Evolutionary conservation across 2,797 vertebrate genomes (phyloP).

Genomic region (Lophotriccus pileatus): DNA sequence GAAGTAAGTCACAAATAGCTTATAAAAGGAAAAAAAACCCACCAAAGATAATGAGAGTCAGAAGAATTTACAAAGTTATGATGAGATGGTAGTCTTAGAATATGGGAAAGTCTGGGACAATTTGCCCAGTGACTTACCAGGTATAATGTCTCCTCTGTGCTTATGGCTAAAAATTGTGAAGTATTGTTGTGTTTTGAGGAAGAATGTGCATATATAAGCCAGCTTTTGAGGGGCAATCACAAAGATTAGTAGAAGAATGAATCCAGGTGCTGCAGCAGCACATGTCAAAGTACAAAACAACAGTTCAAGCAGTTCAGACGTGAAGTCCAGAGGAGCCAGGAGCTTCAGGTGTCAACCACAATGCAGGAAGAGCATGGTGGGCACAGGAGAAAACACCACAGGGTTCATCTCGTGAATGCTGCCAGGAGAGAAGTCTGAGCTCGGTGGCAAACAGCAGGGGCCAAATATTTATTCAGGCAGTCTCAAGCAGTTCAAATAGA

Average conservation of each 20-base stretch:
- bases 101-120: neutral
- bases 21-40: neutral
- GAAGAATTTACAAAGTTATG: neutral
- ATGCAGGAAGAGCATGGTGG: neutral
- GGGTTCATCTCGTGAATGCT: rapidly evolving
- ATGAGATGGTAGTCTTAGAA: neutral
- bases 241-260: neutral
- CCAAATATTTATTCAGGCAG: neutral
- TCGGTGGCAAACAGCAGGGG: neutral
- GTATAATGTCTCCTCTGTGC: neutral
- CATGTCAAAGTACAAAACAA: neutral
- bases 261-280: neutral
- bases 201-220: neutral
- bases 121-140: neutral
- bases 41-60: neutral
- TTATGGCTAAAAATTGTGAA: neutral
- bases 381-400: neutral
- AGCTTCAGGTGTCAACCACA: neutral
- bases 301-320: neutral
- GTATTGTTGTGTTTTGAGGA: neutral
- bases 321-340: neutral
- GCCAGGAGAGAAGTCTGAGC: neutral
- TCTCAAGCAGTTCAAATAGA: neutral
- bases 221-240: neutral
- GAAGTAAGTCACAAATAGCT: neutral